Base-by-base conservation (phyloP, 2,797 vertebrate genomes). In the Chaetophractus vellerosus region DNA sequence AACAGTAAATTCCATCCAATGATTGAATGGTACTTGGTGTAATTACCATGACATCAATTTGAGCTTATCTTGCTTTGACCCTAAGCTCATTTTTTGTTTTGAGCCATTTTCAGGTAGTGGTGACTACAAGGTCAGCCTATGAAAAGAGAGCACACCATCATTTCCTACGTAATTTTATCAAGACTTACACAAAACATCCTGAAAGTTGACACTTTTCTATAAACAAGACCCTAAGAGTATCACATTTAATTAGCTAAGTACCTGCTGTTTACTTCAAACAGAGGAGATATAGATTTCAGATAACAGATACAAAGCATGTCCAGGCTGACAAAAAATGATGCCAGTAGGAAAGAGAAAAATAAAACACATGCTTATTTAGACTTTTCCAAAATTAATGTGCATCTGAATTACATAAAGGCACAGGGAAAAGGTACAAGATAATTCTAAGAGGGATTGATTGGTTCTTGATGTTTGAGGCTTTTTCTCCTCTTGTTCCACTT, bases 31-130 rank as follows among this genome's bases (percentile, higher is more conserved):
- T 96, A 98, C 98, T 98, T 98, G 66, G 88, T 83, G 75, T 98
- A 98, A 98, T 99, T 98, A 98, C 98, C 94, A 95, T 97, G 98
- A 96, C 96, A 96, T 98, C 93, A 96, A 68, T 93, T 97, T 98
- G 98, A 98, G 98, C 96, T 98, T 98, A 98, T 98, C 98, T 98
- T 95, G 24, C 57, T 97, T 96, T 93, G 96, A 93, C 88, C 97
- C 97, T 97, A 86, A 97, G 38, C 94, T 96, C 93, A 68, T 64
- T 96, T 97, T 98, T 98, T 97, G 38, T 88, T 96, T 98, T 98
- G 97, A 76, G 88, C 68, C 48, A 68, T 95, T 95, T 95, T 92
- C 85, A 96, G 69, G 90, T 1, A 0, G 69, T 96, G 96, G 95
- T 96, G 94, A 91, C 93, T 88, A 50, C 96, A 98, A 98, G 98